Base-by-base conservation (phyloP, 2,888 invertebrate species). In the Abrostola triplasia region DNA sequence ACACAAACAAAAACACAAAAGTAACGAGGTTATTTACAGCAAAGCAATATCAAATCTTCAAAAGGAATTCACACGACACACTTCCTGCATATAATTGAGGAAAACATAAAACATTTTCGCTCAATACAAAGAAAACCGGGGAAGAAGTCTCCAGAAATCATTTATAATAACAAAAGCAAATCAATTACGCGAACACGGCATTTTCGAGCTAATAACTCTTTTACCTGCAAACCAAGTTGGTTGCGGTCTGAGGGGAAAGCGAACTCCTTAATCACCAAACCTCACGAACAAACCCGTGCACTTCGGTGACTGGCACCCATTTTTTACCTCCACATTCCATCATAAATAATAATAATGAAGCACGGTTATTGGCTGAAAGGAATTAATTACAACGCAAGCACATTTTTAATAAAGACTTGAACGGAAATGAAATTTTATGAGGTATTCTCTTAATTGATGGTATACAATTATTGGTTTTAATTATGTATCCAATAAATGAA, bases 201-300 rank as follows among this genome's bases (percentile, higher is more conserved):
- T 73, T 73, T 70, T 64, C 62, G 41, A 58, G 64, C 67, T 80
- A 78, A 77, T 79, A 80, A 77, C 79, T 79, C 80, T 77, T 75
- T 79, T 79, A 79, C 77, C 64, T 72, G 67, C 61, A 76, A 72
- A 60, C 66, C 51, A 52, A 70, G 59, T 64, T 67, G 64, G 49
- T 47, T 73, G 78, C 35, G 78, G 78, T 75, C 67, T 69, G 57
- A 60, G 59, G 77, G 69, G 56, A 71, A 69, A 61, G 60, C 61
- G 35, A 50, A 66, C 55, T 71, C 77, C 79, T 88, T 88, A 88
- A 88, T 88, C 88, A 88, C 86, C 73, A 36, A 72, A 60, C 70
- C 84, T 85, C 87, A 88, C 88, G 88, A 88, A 84, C 44, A 56
- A 49, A 41, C 7, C 49, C 51, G 72, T 72, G 10, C 47, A 51